Evolutionary conservation across 2,113 vertebrate genomes (phyloP).

Genomic region (Mugil cephalus): DNA sequence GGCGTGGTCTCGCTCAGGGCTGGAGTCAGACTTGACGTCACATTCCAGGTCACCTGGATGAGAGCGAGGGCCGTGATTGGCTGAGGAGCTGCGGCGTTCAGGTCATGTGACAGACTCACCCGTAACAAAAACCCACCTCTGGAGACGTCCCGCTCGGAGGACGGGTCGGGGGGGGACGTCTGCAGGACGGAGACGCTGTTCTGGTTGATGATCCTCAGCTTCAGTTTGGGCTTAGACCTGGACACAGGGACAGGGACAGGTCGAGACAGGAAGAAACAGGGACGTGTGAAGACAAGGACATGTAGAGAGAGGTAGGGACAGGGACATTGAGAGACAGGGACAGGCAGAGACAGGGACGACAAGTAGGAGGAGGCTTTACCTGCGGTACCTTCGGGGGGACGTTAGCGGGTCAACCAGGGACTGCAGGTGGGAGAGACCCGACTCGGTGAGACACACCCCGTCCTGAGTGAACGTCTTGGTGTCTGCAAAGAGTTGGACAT

Average conservation of each 20-base stretch:
- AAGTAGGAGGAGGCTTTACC: slow-evolving; percentile 33
- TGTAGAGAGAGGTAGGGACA: too few species aligned
- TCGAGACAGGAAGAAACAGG: too few species aligned
- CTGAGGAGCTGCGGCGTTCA: too few species aligned
- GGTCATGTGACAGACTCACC: too few species aligned
- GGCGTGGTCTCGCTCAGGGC: slow-evolving; percentile 91
- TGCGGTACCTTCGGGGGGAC: slow-evolving; percentile 88
- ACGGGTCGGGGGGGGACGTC: slow-evolving; percentile 84
- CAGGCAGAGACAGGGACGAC: slow-evolving; percentile 14
- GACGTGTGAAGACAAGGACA: too few species aligned
- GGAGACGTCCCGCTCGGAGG: slow-evolving; percentile 88
- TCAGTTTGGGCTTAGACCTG: slow-evolving; percentile 95
- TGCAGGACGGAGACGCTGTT: slow-evolving; percentile 98
- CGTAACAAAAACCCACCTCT: slow-evolving; percentile 82
- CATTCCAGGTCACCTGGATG: slow-evolving; percentile 88
- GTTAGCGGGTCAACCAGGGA: slow-evolving; percentile 88
- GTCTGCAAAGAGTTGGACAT: slow-evolving; percentile 80
- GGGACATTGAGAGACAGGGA: too few species aligned
- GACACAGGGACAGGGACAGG: too few species aligned
- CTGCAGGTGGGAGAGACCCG: slow-evolving; percentile 94
- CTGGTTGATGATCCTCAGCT: slow-evolving; percentile 98
- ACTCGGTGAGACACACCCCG: slow-evolving; percentile 96
- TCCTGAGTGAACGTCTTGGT: slow-evolving; percentile 96
- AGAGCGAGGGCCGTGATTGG: not conserved
- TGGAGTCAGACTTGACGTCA: slow-evolving; percentile 96